Evolutionary conservation across 2,797 vertebrate species (phyloP).

Genomic region (Syngnathus rostellatus): DNA sequence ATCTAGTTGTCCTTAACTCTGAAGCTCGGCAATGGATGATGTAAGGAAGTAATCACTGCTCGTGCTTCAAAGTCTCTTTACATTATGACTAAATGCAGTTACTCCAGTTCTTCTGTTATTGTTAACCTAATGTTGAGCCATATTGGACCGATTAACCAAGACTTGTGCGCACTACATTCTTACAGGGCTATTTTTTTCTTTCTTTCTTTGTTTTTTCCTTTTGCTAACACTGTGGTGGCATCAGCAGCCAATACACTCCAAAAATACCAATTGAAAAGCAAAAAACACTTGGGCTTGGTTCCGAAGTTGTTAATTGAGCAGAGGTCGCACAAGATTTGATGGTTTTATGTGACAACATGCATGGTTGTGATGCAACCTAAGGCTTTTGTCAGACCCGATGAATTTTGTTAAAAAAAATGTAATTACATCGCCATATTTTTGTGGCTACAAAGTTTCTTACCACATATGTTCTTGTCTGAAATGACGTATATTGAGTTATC

Average conservation of each 20-base stretch:
- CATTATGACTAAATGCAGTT: not conserved
- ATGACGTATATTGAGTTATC: not conserved
- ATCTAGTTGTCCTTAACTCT: not conserved
- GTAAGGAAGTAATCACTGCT: not conserved
- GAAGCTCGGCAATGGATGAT: not conserved
- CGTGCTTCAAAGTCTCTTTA: too few species aligned
- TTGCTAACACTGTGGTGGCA: not conserved
- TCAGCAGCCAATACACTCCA: not conserved
- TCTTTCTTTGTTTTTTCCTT: not conserved
- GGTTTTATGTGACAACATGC: too few species aligned
- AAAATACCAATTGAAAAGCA: not conserved
- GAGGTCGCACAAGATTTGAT: too few species aligned
- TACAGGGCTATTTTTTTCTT: not conserved
- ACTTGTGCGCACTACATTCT: not conserved
- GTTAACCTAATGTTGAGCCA: not conserved
- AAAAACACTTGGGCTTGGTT: not conserved
- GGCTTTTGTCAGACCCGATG: too few species aligned
- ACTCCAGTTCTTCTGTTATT: not conserved
- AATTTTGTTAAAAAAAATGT: too few species aligned
- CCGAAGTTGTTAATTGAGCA: too few species aligned
- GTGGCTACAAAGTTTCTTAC: too few species aligned
- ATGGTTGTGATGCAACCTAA: too few species aligned
- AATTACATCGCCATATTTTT: not conserved
- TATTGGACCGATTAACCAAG: not conserved
- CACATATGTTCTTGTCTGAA: not conserved